Evolutionary conservation across 2,888 invertebrate genomes (phyloP).

Genomic region (Chrysomela aeneicollis): DNA sequence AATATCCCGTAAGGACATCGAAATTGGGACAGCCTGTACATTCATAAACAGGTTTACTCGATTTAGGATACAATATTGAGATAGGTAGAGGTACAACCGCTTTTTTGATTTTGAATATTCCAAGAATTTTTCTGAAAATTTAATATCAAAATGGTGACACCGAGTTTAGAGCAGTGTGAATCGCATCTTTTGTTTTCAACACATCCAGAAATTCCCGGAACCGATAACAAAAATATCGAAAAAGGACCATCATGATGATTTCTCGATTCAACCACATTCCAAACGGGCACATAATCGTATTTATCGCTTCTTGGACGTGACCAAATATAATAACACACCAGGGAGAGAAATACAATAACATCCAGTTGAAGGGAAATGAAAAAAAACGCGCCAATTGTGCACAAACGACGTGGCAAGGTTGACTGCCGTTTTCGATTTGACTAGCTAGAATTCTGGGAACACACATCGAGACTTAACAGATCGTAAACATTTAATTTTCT

Average conservation of each 20-base stretch:
- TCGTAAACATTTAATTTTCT: too few relatives aligned
- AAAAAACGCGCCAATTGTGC: conserved; percentile 9
- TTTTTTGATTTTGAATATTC: too few relatives aligned
- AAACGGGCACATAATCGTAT: conserved; percentile 25
- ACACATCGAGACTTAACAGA: background rate
- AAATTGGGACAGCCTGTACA: too few relatives aligned
- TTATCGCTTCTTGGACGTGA: conserved; percentile 30
- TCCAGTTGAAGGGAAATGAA: background rate
- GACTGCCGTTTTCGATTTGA: background rate
- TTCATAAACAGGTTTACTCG: too few relatives aligned
- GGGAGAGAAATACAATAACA: conserved; percentile 17
- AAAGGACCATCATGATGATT: background rate
- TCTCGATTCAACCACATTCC: background rate
- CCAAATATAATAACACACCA: conserved; percentile 29
- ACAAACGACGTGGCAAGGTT: background rate
- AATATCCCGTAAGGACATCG: too few relatives aligned
- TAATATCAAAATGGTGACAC: too few relatives aligned
- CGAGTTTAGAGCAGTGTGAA: too few relatives aligned
- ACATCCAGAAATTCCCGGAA: background rate
- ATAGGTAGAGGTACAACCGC: too few relatives aligned
- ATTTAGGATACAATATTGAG: too few relatives aligned
- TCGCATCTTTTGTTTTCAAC: background rate
- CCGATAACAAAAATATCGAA: background rate
- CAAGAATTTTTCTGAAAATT: too few relatives aligned
- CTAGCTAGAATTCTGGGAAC: background rate